Conservation (phyloP, 1,140 invertebrate species). For the Eupristina koningsbergeri region DNA sequence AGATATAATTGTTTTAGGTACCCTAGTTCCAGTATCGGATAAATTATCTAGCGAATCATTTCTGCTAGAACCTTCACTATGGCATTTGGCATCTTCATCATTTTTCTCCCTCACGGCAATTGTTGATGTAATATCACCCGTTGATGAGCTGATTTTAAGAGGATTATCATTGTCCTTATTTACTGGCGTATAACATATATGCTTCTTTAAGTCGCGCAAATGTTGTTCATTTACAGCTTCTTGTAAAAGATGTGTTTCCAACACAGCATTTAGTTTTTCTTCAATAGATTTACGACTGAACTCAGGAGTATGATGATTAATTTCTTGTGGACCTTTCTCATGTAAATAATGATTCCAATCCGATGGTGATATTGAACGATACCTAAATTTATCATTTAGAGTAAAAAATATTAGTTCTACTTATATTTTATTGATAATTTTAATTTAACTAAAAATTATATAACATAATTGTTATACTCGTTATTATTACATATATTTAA, state of each 20-base stretch:
- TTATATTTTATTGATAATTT: background rate
- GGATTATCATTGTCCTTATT: background rate
- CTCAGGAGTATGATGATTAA: conserved; percentile 62
- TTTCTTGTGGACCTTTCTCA: background rate
- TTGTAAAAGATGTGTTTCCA: conserved; percentile 68
- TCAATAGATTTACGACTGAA: conserved; percentile 69
- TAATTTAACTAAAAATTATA: background rate
- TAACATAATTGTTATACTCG: too few relatives aligned
- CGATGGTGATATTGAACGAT: background rate
- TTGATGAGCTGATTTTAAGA: conserved; percentile 64
- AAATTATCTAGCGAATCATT: conserved; percentile 68
- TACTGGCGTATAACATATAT: background rate
- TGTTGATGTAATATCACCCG: conserved; percentile 62
- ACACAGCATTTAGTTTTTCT: conserved; percentile 69
- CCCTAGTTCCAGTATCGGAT: conserved; percentile 49
- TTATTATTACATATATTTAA: too few relatives aligned
- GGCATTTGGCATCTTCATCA: conserved; percentile 58
- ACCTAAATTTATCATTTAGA: background rate
- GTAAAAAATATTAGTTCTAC: background rate
- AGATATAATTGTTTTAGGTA: conserved; percentile 5
- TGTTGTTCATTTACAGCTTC: conserved; percentile 51
- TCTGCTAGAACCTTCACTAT: conserved; percentile 66
- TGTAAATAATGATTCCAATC: background rate
- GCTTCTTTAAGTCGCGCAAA: background rate
- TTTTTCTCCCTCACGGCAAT: conserved; percentile 51